phyloP scores from a whole-genome alignment of 2,888 invertebrate species.

The Tenthredo livida region DNA sequence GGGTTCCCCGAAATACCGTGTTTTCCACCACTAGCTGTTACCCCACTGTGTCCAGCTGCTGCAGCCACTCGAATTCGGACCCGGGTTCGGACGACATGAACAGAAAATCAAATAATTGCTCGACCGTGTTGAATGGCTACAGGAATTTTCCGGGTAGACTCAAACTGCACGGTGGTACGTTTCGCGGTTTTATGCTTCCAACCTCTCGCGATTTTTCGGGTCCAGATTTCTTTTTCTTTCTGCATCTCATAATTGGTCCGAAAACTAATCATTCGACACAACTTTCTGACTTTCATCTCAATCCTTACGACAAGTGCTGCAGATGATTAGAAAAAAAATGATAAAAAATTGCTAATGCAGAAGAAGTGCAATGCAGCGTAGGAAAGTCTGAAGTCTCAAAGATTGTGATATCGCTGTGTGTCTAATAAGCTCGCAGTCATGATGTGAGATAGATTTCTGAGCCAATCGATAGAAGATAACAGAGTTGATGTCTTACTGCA shows the following conservation, averaged over 20 bases:
- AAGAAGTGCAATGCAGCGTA: background rate
- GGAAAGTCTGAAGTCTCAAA: too few relatives aligned
- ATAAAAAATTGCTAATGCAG: background rate
- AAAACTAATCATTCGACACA: too few relatives aligned
- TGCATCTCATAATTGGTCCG: too few relatives aligned
- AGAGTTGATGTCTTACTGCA: background rate
- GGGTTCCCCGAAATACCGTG: background rate
- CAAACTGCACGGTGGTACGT: background rate
- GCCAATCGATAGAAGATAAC: background rate
- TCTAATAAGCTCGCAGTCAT: background rate
- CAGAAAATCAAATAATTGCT: constrained; percentile 30
- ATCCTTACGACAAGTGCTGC: too few relatives aligned
- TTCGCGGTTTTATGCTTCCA: background rate
- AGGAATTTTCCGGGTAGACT: background rate
- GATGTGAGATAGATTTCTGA: background rate
- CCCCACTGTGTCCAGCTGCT: background rate
- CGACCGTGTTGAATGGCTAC: constrained; percentile 18
- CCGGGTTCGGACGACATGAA: background rate
- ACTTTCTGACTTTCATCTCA: too few relatives aligned
- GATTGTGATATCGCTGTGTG: background rate
- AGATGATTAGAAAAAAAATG: too few relatives aligned
- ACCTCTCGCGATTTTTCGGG: background rate
- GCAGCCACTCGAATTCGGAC: background rate
- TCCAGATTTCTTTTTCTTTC: background rate
- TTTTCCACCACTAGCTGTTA: background rate